Evolutionary conservation across 64 coral and sea anemone species (phyloP).

Genomic region (Platygyra sinensis): DNA sequence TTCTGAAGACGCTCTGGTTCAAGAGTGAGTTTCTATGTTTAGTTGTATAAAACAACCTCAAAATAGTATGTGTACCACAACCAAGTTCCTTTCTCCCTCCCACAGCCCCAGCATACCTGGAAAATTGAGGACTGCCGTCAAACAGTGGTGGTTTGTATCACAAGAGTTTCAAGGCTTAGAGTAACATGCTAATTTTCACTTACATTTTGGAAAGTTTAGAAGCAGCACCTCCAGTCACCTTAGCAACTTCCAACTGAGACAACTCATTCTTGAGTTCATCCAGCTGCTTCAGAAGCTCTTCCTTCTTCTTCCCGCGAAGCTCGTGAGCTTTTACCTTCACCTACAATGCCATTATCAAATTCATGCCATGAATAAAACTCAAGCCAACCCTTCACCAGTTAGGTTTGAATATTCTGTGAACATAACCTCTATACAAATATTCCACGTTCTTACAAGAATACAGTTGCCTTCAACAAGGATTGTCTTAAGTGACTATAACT

Average conservation of each 20-base stretch:
- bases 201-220: slow-evolving; percentile 98
- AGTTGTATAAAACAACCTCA: too few relatives aligned
- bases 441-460: too few relatives aligned
- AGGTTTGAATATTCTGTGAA: background rate
- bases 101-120: too few relatives aligned
- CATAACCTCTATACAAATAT: too few relatives aligned
- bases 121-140: too few relatives aligned
- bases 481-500: too few relatives aligned
- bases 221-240: slow-evolving; percentile 98
- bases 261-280: slow-evolving; percentile 93
- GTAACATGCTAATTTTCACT: slow-evolving; percentile 11
- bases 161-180: background rate
- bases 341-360: slow-evolving; percentile 11
- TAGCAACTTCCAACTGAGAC: slow-evolving; percentile 79
- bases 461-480: too few relatives aligned
- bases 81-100: too few relatives aligned
- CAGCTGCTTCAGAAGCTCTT: slow-evolving; percentile 94
- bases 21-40: too few relatives aligned
- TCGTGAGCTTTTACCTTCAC: slow-evolving; percentile 97
- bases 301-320: slow-evolving; percentile 97
- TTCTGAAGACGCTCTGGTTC: too few relatives aligned
- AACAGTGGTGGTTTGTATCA: background rate
- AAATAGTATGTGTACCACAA: too few relatives aligned
- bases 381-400: background rate
- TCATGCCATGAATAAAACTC: too few relatives aligned